phyloP scores from a whole-genome alignment of 2,797 vertebrate genomes.

The Micromesistius poutassou region DNA sequence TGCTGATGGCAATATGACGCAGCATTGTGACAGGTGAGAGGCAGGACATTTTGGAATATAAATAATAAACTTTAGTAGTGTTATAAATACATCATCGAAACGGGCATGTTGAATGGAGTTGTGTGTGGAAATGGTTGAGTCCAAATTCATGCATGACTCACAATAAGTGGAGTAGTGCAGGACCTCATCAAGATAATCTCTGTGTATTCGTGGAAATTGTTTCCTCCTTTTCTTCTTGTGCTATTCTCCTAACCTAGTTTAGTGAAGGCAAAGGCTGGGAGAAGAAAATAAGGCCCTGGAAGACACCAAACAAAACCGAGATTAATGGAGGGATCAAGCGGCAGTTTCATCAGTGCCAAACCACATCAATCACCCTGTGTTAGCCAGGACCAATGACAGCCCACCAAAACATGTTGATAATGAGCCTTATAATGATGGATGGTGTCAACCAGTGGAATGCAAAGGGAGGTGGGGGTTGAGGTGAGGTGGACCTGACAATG shows the following conservation, averaged over 20 bases:
- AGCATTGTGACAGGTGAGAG: not conserved
- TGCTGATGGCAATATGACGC: too few relatives aligned
- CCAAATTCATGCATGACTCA: not conserved
- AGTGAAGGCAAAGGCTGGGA: not conserved
- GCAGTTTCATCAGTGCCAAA: constrained; percentile 71
- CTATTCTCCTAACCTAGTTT: not conserved
- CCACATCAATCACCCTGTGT: constrained; percentile 77
- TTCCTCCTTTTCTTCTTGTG: not conserved
- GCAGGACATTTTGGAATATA: not conserved
- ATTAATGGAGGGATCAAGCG: constrained; percentile 82
- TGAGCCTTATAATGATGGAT: constrained; percentile 86
- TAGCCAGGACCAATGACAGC: constrained; percentile 80
- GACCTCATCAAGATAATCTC: not conserved
- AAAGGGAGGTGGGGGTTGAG: constrained; percentile 16
- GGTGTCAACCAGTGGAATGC: constrained; percentile 72
- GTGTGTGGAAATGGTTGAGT: not conserved
- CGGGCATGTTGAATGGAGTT: not conserved
- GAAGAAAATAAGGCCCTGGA: constrained; percentile 47
- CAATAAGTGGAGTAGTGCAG: not conserved
- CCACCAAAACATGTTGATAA: constrained; percentile 82
- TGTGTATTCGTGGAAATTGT: not conserved
- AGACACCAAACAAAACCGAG: constrained; percentile 82
- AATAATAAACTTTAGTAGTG: too few relatives aligned
- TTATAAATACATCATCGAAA: not conserved
- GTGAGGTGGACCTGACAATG: not conserved